Conservation (phyloP, 2,113 vertebrate genomes). For the Petromus typicus region DNA sequence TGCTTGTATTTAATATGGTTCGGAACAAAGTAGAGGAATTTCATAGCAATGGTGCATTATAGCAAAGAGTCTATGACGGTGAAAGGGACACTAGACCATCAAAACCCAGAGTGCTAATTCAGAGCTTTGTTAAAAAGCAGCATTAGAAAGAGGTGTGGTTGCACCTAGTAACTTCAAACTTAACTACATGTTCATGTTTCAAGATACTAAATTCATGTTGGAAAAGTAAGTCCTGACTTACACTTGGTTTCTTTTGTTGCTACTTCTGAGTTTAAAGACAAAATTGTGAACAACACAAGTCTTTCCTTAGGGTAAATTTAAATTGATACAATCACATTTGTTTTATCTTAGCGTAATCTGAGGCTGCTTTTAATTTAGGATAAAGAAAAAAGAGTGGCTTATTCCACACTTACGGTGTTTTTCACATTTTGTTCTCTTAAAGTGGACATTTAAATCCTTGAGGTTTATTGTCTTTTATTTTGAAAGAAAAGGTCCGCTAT, state of each 20-base stretch:
- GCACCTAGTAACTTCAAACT: not conserved
- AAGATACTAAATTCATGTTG: not conserved
- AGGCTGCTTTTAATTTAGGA: slow-evolving; percentile 42
- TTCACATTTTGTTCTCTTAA: slow-evolving; percentile 53
- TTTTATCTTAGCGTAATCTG: slow-evolving; percentile 17
- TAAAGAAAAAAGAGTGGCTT: slow-evolving; percentile 47
- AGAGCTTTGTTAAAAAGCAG: not conserved
- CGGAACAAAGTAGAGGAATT: not conserved
- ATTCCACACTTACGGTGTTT: not conserved
- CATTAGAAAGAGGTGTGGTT: not conserved
- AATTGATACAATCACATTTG: slow-evolving; percentile 36
- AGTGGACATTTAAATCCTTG: slow-evolving; percentile 44
- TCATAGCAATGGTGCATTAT: not conserved
- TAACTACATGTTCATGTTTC: not conserved
- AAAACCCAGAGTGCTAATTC: not conserved
- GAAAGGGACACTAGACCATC: not conserved
- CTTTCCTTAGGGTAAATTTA: slow-evolving; percentile 21
- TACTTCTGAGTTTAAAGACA: slow-evolving; percentile 52
- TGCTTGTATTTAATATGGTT: not conserved
- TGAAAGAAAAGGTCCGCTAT: slow-evolving; percentile 60
- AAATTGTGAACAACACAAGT: not conserved
- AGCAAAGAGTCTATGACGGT: not conserved
- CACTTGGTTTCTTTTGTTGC: not conserved
- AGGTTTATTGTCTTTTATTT: slow-evolving; percentile 64
- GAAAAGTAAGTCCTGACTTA: not conserved